These are phyloP conservation scores for Nicator chloris DNA, from an alignment of 2,113 vertebrate species.

Conservation along the genomic window DNA sequence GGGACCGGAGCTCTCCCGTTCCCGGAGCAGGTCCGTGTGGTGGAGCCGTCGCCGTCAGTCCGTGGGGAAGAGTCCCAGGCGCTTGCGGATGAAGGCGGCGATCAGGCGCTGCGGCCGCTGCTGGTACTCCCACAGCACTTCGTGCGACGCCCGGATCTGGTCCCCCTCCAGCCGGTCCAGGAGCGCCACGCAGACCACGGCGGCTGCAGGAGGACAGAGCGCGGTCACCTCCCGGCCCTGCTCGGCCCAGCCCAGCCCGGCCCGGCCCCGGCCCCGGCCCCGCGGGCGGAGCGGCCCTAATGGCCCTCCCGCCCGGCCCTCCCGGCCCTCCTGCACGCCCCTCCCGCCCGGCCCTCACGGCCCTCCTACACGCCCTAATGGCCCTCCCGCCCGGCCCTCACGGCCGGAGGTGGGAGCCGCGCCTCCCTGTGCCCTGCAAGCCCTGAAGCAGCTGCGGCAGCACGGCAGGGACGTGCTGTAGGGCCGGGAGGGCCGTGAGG, in stretches of 20 bases:
- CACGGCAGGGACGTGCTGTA: not conserved
- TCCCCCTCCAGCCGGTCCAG: constrained; percentile 84
- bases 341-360: too few relatives aligned
- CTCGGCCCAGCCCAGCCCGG: too few relatives aligned
- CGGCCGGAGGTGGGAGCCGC: not conserved
- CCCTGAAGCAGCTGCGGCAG: accelerated
- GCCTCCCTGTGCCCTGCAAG: too few relatives aligned
- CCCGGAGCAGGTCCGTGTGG: not conserved
- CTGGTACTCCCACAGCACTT: constrained; percentile 82
- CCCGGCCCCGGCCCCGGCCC: too few relatives aligned
- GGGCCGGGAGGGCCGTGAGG: not conserved
- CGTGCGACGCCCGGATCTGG: constrained; percentile 80
- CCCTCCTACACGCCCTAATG: not conserved
- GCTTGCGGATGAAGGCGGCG: constrained; percentile 82
- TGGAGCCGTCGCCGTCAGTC: not conserved
- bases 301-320: not conserved
- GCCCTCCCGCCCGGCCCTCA: not conserved
- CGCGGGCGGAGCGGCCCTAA: too few relatives aligned
- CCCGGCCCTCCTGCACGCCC: not conserved
- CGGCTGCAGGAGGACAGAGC: constrained; percentile 69
- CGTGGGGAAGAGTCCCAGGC: constrained; percentile 50
- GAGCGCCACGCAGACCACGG: constrained; percentile 83
- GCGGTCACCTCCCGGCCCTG: not conserved
- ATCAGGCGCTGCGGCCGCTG: constrained; percentile 81
- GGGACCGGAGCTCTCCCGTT: accelerated